Evolutionary conservation across 1,140 invertebrate species (phyloP), one percentile per base, ranked within the genome.

Genomic region (Heliconius nattereri): DNA sequence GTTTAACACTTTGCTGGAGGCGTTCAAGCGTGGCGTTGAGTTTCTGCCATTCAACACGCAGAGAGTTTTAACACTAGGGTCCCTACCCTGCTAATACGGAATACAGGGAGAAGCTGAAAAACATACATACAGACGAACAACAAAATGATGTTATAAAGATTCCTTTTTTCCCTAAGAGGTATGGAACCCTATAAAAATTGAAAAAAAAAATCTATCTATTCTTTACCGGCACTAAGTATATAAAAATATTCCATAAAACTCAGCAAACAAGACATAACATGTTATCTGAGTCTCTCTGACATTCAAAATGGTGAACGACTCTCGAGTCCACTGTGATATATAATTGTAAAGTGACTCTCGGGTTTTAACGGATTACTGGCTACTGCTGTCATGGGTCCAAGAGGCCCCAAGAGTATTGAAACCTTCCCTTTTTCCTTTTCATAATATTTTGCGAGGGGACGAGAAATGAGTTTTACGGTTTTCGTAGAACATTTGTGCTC

Each of bases 381-480:
- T 78, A 81, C 80, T 81, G 75, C 77, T 81, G 80, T 81, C 80
- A 81, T 71, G 76, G 76, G 60, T 37, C 76, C 73, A 78, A 75
- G 74, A 71, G 75, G 40, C 76, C 80, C 80, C 80, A 72, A 73
- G 79, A 71, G 79, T 78, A 77, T 81, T 70, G 57, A 66, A n/a
- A 66, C 79, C 70, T 79, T 84, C 79, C 79, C 76, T 82, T 84
- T 84, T 79, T 84, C 73, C 83, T 80, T 80, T 84, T 84, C 80
- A 79, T 86, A 84, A 85, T 84, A 81, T 85, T 83, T 84, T 71
- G 73, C 71, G 52, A 82, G 83, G 85, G 85, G 84, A 85, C 75
- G 81, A 77, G 81, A 84, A 84, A 85, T 80, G 81, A 86, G 83
- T 85, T 86, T 84, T 80, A 85, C 75, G 83, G 82, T 81, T 83